phyloP scores from a whole-genome alignment of 2,888 invertebrate genomes.

The Andricus quercusramuli region DNA sequence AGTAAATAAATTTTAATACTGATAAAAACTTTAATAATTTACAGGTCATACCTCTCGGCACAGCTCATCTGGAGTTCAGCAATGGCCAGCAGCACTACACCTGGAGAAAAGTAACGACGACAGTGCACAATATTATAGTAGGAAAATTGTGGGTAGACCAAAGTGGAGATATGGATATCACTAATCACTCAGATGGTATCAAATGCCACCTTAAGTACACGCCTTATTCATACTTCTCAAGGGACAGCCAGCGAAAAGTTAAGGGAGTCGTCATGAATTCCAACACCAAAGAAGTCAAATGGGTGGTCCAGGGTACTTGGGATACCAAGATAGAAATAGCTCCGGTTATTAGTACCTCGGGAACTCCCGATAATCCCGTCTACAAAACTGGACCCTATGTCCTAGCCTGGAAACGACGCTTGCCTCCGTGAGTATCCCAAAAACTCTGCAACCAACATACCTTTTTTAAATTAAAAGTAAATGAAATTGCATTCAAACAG shows the following conservation, averaged over 20 bases:
- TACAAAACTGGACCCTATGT: constrained; percentile 95
- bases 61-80: constrained; percentile 85
- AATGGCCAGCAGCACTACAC: constrained; percentile 91
- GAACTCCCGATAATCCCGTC: constrained; percentile 88
- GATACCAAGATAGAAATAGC: constrained; percentile 97
- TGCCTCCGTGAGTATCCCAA: constrained; percentile 83
- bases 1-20: not conserved
- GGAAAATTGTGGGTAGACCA: constrained; percentile 99
- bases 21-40: constrained; percentile 9
- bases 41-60: constrained; percentile 86
- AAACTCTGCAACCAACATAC: not conserved
- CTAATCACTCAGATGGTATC: constrained; percentile 92
- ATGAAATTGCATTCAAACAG: too few relatives aligned
- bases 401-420: constrained; percentile 91
- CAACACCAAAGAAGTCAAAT: constrained; percentile 84
- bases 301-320: constrained; percentile 93
- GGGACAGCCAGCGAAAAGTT: constrained; percentile 95
- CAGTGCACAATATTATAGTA: constrained; percentile 99
- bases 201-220: constrained; percentile 98
- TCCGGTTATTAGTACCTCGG: constrained; percentile 87
- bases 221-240: constrained; percentile 98
- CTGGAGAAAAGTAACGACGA: constrained; percentile 99
- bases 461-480: constrained; percentile 12
- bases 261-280: constrained; percentile 89
- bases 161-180: constrained; percentile 99